Percentiles rank a stretch among this genome's conserved stretches.
These are phyloP conservation scores for Phrynosoma blainvillii DNA, from an alignment of 2,113 vertebrate species.

Conservation along the genomic window DNA sequence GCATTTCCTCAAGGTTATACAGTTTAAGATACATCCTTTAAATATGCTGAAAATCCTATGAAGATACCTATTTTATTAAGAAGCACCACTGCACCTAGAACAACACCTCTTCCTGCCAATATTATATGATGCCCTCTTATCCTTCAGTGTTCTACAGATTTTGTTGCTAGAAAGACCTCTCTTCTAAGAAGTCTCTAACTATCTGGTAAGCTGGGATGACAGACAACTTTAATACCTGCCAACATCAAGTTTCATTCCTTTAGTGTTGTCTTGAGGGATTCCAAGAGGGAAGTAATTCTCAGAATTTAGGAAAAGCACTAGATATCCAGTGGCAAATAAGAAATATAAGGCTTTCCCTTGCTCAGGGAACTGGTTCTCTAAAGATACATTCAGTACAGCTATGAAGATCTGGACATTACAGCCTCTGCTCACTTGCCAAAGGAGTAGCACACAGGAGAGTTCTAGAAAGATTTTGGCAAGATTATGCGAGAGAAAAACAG, in stretches of 20 bases:
- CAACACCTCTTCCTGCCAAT: not conserved
- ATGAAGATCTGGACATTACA: not conserved
- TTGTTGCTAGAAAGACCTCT: too few relatives aligned
- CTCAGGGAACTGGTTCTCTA: not conserved
- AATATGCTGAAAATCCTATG: not conserved
- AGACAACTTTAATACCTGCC: too few relatives aligned
- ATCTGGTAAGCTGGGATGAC: not conserved
- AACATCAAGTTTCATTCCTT: too few relatives aligned
- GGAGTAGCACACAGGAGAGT: not conserved
- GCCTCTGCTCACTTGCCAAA: not conserved
- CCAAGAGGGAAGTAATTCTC: too few relatives aligned
- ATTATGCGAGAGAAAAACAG: too few relatives aligned
- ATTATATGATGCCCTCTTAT: not conserved
- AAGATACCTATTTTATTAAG: not conserved
- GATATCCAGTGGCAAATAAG: too few relatives aligned
- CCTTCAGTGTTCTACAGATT: not conserved
- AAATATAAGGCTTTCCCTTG: not conserved
- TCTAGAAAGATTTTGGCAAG: not conserved
- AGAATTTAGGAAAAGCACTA: too few relatives aligned
- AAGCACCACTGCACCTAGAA: not conserved
- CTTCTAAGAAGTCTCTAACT: not conserved
- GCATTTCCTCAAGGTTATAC: not conserved
- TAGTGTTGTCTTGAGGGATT: too few relatives aligned
- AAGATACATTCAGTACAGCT: not conserved
- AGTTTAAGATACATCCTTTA: not conserved